These are phyloP conservation scores for Eupithecia inturbata DNA, from an alignment of 2,888 invertebrate species.

Conservation along the genomic window DNA sequence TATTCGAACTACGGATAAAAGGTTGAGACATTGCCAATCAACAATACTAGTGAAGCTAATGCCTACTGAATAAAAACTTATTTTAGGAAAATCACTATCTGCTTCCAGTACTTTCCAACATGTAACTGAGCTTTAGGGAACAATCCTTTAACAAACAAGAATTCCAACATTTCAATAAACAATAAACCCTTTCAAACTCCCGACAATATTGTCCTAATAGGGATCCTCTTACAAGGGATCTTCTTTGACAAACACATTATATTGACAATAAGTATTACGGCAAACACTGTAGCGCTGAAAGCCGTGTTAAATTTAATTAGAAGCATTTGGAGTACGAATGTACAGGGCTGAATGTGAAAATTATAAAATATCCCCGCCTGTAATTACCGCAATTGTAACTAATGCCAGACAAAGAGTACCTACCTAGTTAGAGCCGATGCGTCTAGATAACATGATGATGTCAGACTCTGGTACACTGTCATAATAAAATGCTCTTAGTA, in stretches of 20 bases:
- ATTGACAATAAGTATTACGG: constrained; percentile 40
- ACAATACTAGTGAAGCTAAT: not conserved
- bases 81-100: not conserved
- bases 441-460: too few species aligned
- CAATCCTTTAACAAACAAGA: not conserved
- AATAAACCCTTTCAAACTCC: not conserved
- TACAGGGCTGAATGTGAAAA: constrained; percentile 12
- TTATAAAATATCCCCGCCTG: too few species aligned
- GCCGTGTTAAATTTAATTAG: constrained; percentile 48
- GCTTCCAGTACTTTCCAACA: not conserved
- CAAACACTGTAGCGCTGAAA: constrained; percentile 38
- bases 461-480: too few species aligned
- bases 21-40: not conserved
- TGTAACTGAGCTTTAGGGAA: not conserved
- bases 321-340: constrained; percentile 33
- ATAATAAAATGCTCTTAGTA: not conserved
- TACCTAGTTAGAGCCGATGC: too few species aligned
- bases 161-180: not conserved
- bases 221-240: not conserved
- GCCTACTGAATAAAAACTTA: not conserved
- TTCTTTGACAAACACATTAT: constrained; percentile 31
- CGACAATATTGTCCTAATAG: not conserved
- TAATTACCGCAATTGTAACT: too few species aligned
- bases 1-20: not conserved
- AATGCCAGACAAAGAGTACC: too few species aligned